Base-by-base conservation (phyloP, 2,113 vertebrate species). In the Anguilla japonica region DNA sequence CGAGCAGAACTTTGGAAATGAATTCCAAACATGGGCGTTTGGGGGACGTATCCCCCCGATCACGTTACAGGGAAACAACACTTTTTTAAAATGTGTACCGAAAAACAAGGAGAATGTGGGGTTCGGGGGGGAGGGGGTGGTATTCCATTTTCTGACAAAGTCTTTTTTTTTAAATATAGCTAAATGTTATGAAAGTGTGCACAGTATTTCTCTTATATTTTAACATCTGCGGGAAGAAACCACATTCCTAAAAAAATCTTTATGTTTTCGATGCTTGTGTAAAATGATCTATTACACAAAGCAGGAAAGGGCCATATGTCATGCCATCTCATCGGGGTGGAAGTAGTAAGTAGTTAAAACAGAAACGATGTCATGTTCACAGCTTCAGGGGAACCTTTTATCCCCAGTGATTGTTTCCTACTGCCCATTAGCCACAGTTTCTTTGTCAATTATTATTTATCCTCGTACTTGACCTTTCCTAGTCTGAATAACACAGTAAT, bases 391-490 rank as follows among this genome's bases (percentile, higher is more conserved):
- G 11, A 71, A 71, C 40, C 34, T 29, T 82, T 82, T 53, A 71
- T 82, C 82, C 82, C 81, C 89, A 87, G 91, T 83, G 87, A 67
- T 89, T 53, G 86, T 87, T 85, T 79, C 91, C 89, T 40, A 83
- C 90, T 14, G 87, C 87, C 86, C 81, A 0, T 5, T 1, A 46
- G 89, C 91, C 91, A 94, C 93, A 92, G 85, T 87, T 93, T 91
- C 94, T 40, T 94, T 94, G 94, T 95, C 96, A 94, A 94, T 95
- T 96, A 94, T 95, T 96, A 95, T 96, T 96, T 95, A 93, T 90
- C 94, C 94, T 92, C 92, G 89, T 89, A 89, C 91, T 89, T 95
- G 94, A 95, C 94, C 95, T 95, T 95, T 75, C 95, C 93, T 40
- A 88, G 89, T 93, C 92, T 91, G 13, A 34, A 94, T 94, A 95